Conservation (phyloP, 1,140 invertebrate genomes). For the Philotrypesis tridentata region DNA sequence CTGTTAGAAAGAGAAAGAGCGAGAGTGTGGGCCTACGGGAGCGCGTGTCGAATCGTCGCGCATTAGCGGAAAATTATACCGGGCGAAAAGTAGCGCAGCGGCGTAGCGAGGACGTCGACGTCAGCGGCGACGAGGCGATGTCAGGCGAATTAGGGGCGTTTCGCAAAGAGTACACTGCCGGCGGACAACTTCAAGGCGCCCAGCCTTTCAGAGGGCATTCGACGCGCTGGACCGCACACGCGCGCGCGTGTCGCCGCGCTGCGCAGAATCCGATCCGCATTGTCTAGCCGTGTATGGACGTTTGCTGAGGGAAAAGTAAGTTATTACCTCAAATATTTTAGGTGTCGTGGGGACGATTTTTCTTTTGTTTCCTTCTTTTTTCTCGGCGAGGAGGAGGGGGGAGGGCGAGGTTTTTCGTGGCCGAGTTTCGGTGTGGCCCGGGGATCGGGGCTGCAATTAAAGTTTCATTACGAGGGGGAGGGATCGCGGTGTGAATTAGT, state of each 20-base stretch:
- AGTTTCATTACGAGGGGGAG: neutral
- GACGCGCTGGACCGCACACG: conserved; percentile 29
- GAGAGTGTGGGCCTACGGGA: neutral
- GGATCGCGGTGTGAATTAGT: neutral
- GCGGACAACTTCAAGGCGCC: conserved; percentile 14
- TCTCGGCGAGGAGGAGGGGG: too few species aligned
- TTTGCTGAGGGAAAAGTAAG: conserved; percentile 3
- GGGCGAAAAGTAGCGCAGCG: neutral
- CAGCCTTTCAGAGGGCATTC: conserved; percentile 19
- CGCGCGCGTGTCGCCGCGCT: too few species aligned
- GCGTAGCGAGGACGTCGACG: neutral
- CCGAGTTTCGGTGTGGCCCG: too few species aligned
- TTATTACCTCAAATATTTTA: conserved; percentile 43
- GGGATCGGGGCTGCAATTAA: neutral
- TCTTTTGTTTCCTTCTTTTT: neutral
- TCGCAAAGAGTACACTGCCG: neutral
- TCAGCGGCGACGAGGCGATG: too few species aligned
- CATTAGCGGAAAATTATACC: conserved; percentile 17
- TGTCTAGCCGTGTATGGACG: neutral
- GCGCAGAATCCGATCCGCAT: too few species aligned
- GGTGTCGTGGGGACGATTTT: neutral
- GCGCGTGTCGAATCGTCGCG: conserved; percentile 2
- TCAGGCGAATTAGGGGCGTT: conserved; percentile 1
- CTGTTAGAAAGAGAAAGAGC: too few species aligned
- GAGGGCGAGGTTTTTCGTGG: neutral